A percentile compares a stretch with the other conserved stretches of the same genome.
These are phyloP conservation scores for Drosophila rellima DNA, from an alignment of 2,888 invertebrate genomes.

Conservation along the genomic window DNA sequence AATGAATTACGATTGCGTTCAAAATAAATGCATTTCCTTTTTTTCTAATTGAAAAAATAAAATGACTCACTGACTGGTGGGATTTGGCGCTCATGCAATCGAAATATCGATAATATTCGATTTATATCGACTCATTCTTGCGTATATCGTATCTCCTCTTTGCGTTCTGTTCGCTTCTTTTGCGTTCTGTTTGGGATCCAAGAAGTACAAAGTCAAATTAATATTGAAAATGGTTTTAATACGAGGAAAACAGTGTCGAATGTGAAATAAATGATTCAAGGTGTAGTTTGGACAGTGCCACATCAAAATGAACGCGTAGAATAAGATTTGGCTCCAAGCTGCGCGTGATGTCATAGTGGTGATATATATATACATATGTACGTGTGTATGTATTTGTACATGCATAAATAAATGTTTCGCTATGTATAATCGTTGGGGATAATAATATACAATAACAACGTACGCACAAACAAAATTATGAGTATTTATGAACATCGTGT, in stretches of 20 bases:
- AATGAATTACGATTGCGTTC: constrained; percentile 43
- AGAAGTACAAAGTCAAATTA: constrained; percentile 39
- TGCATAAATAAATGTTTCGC: constrained; percentile 26
- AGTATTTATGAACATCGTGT: neutral
- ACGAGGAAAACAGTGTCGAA: constrained; percentile 12
- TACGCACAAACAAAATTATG: constrained; percentile 12
- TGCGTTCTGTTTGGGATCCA: constrained; percentile 51
- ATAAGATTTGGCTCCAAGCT: constrained; percentile 28
- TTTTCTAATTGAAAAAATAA: neutral
- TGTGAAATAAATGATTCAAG: constrained; percentile 21
- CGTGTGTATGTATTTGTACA: constrained; percentile 5
- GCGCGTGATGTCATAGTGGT: constrained; percentile 70
- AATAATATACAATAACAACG: constrained; percentile 28
- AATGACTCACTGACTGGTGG: constrained; percentile 6
- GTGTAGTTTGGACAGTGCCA: constrained; percentile 4
- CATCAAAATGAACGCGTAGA: constrained; percentile 18
- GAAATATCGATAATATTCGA: constrained; percentile 31
- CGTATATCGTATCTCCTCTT: constrained; percentile 23
- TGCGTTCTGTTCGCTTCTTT: constrained; percentile 35
- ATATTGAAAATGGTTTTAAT: constrained; percentile 31
- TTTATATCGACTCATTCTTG: constrained; percentile 33
- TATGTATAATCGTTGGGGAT: constrained; percentile 18
- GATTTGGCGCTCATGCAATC: constrained; percentile 3
- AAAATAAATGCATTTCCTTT: constrained; percentile 10
- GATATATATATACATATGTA: constrained; percentile 23